Base-by-base conservation (phyloP, 64 coral and sea anemone genomes). In the Pocillopora verrucosa region DNA sequence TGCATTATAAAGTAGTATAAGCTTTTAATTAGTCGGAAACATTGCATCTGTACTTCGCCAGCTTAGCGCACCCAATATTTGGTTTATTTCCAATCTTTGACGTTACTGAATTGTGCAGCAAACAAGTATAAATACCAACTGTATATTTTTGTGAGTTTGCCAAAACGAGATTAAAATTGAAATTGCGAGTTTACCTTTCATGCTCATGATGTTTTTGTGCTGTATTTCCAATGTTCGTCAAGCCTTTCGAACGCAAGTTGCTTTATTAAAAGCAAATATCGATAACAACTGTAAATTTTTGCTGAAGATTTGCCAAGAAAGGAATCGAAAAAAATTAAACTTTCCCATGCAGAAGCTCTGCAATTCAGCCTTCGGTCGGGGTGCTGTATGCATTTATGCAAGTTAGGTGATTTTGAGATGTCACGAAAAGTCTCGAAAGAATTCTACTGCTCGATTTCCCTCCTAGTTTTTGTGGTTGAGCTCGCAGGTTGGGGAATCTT, bases 91-190 rank as follows among this genome's bases (percentile, higher is more conserved):
- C 25, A 5, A 62, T 3, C 11, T 35, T 60, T 25, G 78, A 20
- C 57, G 60, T 60, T 80, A 34, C 78, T 63, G 67, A 61, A 81
- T 62, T 81, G 79, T 81, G 14, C 79, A 81, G 59, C 59, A 81
- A 81, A 60, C 58, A 70, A 70, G n/a, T 70, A 24, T n/a, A 30
- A n/a, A 70, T 24, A 24, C 11, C 67, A 70, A 70, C n/a, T 70
- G 67, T 70, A 70, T 10, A 70, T 30, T 70, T 26, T 30, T 10
- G 22, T 24, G 20, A 70, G 67, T 70, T 70, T 20, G 20, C 67
- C 22, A 70, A 24, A 24, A 70, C 22, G 22, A 70, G 13, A 67
- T 67, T 70, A 24, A 70, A 70, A 67, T 67, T 70, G 67, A 70
- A 70, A 70, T 11, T 11, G 20, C 4, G 11, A 11, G 25, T 70